Conservation (phyloP, 1,140 invertebrate species). For the Caerostris darwini region DNA sequence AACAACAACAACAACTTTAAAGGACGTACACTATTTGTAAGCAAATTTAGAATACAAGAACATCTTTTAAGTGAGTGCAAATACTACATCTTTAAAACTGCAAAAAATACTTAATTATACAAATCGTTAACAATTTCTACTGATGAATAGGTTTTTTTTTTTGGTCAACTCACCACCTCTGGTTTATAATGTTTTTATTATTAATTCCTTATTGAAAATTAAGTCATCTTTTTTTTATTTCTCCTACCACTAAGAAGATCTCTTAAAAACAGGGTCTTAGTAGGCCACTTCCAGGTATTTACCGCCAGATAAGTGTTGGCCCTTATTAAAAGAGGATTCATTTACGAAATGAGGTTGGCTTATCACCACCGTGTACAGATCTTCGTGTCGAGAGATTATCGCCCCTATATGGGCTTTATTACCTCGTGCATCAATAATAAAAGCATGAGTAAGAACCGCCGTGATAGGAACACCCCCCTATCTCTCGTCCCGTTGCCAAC, state of each 20-base stretch:
- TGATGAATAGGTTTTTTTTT: too few species aligned
- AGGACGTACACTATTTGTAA: too few species aligned
- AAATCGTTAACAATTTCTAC: too few species aligned
- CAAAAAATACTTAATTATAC: too few species aligned
- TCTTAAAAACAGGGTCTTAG: not conserved
- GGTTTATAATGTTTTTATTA: too few species aligned
- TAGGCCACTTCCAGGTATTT: constrained; percentile 23
- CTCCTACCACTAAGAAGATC: not conserved
- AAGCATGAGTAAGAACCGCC: constrained; percentile 13
- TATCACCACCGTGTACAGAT: not conserved
- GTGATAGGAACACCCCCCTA: constrained; percentile 7
- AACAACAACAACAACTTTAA: too few species aligned
- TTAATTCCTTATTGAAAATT: too few species aligned
- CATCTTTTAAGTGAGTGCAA: too few species aligned
- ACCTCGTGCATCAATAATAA: constrained; percentile 20
- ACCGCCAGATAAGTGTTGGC: constrained; percentile 20
- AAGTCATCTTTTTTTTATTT: too few species aligned
- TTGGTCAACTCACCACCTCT: too few species aligned
- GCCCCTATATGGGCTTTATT: constrained; percentile 8
- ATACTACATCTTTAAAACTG: too few species aligned
- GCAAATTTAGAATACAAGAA: too few species aligned
- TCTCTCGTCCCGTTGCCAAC: not conserved
- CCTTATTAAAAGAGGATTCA: constrained; percentile 29
- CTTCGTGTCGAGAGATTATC: constrained; percentile 21
- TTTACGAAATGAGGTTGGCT: constrained; percentile 6